Base-by-base conservation (phyloP, 2,888 invertebrate genomes). In the Galerucella pusilla region DNA sequence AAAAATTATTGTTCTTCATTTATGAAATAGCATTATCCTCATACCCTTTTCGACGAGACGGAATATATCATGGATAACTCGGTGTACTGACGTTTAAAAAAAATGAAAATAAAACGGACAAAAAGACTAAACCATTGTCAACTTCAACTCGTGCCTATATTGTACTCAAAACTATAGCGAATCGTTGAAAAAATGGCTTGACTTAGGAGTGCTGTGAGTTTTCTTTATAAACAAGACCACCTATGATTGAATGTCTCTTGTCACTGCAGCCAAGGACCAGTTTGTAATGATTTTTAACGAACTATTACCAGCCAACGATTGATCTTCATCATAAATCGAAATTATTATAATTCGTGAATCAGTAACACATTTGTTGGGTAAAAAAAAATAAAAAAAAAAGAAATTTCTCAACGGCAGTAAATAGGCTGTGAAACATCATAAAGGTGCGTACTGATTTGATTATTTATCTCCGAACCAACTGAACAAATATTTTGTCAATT, bases 61-160 rank as follows among this genome's bases (percentile, higher is more conserved):
- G 77, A 72, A 70, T 74, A 70, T 65, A 72, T 74, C 77, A 72
- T 76, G 75, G 59, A 73, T 77, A 79, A 75, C 77, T 77, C 75
- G 76, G 14, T 68, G 70, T 76, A 74, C 73, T 74, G 76, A 75
- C 74, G 71, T 74, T 78, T 64, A 77, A 72, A 76, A 68, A 78
- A 67, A 77, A 75, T 77, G 77, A 57, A 16, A 9, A 75, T 71
- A 77, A 77, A 76, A 66, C 73, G 77, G 79, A 73, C 79, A 81
- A 82, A 82, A 83, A 81, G 77, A 78, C 77, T 25, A 78, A 82
- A 83, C 83, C 83, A 84, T 84, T 84, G 83, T 82, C 83, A 82
- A 82, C 82, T 79, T 79, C 64, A 79, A 75, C 77, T 80, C 81
- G 81, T 80, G 80, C 78, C 77, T 79, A 84, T 84, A 82, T 83